phyloP scores from a whole-genome alignment of 2,888 invertebrate genomes.

The Chydorus sphaericus region DNA sequence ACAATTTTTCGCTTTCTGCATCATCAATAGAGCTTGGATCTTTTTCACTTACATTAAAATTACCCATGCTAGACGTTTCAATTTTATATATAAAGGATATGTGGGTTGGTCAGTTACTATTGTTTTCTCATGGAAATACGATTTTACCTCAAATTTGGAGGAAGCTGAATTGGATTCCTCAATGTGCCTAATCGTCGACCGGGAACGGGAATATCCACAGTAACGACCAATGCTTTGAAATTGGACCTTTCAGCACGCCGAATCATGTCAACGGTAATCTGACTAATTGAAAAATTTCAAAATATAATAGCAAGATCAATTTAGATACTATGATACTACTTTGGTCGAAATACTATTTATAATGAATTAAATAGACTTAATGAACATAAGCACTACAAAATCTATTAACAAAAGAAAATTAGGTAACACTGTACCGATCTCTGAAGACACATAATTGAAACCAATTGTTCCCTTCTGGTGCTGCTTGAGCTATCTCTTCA shows the following conservation, averaged over 20 bases:
- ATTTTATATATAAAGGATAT: constrained; percentile 17
- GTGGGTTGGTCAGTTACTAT: not conserved
- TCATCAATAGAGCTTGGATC: not conserved
- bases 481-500: constrained; percentile 66
- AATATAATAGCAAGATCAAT: too few species aligned
- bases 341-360: too few species aligned
- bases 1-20: not conserved
- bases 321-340: too few species aligned
- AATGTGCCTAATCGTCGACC: constrained; percentile 67
- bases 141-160: constrained; percentile 53
- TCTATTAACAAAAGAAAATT: constrained; percentile 6
- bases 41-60: not conserved
- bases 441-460: constrained; percentile 83
- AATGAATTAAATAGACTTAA: too few species aligned
- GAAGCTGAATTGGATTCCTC: too few species aligned
- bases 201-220: constrained; percentile 76
- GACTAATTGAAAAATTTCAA: constrained; percentile 29
- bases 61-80: not conserved
- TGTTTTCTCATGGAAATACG: not conserved
- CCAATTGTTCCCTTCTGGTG: constrained; percentile 68
- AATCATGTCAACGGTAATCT: constrained; percentile 54
- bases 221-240: constrained; percentile 73
- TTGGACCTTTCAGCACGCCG: constrained; percentile 62
- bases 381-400: not conserved
- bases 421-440: constrained; percentile 41